Base-by-base conservation (phyloP, 1,140 invertebrate species). In the Drosophila sucinea region DNA sequence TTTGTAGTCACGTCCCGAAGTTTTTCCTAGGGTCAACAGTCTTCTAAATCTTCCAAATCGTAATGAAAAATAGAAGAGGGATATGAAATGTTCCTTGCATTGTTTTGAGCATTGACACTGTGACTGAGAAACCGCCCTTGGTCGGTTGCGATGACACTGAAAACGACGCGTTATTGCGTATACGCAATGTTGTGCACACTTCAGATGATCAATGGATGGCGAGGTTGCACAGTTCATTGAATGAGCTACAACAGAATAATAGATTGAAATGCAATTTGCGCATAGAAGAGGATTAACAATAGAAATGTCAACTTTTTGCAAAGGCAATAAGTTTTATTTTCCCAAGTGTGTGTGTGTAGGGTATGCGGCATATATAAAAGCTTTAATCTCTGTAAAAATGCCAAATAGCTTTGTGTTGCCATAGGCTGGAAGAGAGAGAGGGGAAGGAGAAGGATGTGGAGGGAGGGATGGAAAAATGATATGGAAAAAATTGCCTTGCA, bases 131-230 rank as follows among this genome's bases (percentile, higher is more conserved):
- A 27, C 44, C 44, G 44, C 44, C 6, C 23, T 51, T 27, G 23
- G 44, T 27, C 17, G 17, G 17, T 27, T 10, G 25, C n/a, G n/a
- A 41, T 41, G 40, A 41, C 40, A 41, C 40, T 3, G n/a, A 41
- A 25, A 23, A 47, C 3, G 68, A 67, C 70, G 68, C 77, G 70
- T 66, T 89, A 81, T 87, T 87, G 84, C 85, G 84, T 89, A 89
- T 84, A 89, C 80, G 84, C 84, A 73, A 41, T 29, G 70, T 70
- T 60, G 69, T 68, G 55, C 66, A 66, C 67, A 33, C 60, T 55
- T 25, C 40, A 67, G 79, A 68, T 67, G 64, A 64, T 41, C 58
- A 47, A 54, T 64, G 23, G 17, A 27, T 41, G 10, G 30, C 8
- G 44, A 5, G 44, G 62, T 8, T 35, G 17, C 51, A 68, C 0